Evolutionary conservation across 2,113 vertebrate species (phyloP).

Genomic region (Orientallactaga bullata): DNA sequence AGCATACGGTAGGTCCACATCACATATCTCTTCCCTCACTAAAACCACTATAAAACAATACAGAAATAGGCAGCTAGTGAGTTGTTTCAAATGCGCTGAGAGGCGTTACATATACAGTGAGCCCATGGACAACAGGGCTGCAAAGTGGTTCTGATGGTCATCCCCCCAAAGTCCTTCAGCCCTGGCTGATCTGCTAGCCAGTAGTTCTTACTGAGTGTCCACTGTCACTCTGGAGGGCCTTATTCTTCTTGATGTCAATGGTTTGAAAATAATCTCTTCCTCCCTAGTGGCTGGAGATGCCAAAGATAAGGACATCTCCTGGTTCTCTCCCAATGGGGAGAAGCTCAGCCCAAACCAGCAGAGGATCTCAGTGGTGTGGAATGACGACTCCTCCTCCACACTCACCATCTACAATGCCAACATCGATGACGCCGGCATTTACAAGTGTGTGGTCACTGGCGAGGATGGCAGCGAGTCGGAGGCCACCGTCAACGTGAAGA

Average conservation of each 20-base stretch:
- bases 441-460: conserved; percentile 94
- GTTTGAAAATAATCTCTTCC: conserved; percentile 60
- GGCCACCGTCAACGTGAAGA: conserved; percentile 96
- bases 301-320: conserved; percentile 94
- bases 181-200: too few species aligned
- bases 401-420: conserved; percentile 97
- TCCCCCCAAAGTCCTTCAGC: too few species aligned
- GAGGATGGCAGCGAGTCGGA: conserved; percentile 91
- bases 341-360: conserved; percentile 93
- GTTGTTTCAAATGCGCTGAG: neutral
- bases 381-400: conserved; percentile 94
- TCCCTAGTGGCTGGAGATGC: conserved; percentile 92
- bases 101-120: too few species aligned
- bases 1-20: neutral
- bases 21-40: neutral
- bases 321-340: conserved; percentile 96
- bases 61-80: neutral
- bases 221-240: neutral
- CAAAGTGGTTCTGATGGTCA: neutral
- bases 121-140: neutral
- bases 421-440: conserved; percentile 94
- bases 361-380: conserved; percentile 93
- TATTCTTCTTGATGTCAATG: neutral
- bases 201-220: neutral
- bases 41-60: neutral